Evolutionary conservation across 2,797 vertebrate genomes (phyloP), one percentile per base, ranked within the genome.

Genomic region (Xenopus petersii): DNA sequence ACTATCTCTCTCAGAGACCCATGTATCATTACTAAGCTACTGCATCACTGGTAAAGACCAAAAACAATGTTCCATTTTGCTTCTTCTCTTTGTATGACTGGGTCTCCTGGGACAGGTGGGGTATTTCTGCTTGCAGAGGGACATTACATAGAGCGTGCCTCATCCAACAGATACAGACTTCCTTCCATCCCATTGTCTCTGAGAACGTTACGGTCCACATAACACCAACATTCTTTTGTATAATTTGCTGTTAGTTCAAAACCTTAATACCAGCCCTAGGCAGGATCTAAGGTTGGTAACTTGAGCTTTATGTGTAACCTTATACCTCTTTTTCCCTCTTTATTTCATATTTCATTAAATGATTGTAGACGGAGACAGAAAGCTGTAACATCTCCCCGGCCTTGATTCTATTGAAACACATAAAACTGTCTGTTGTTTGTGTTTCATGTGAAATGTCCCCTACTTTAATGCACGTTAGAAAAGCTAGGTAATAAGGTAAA

Each of bases 371-470:
- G 82, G 81, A 62, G 21, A 21, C 21, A 21, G 21, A 21, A 21
- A 21, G 21, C 47, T 7, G 47, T 48, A 79, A 78, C 83, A 83
- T 73, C 48, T 80, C 74, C 80, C 67, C 24, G 79, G 75, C 67
- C n/a, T 75, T 69, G 49, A 73, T 80, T 80, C 77, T 75, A 82
- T 70, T 74, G 65, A 80, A 86, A 87, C 49, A 81, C 73, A 79
- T 67, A 84, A 84, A 85, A 84, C 63, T 71, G 61, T 58, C 64
- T 70, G 61, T 70, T 78, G 66, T 74, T 78, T 73, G 66, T 30
- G 12, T 73, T 78, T 64, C 76, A 81, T 62, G 24, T 79, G 77
- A 83, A 82, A 80, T 56, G 74, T 59, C 78, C 81, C 72, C 75
- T 71, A 67, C 60, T 30, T 69, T 4, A 21, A 55, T 67, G 64